Percentiles rank a stretch among this genome's conserved stretches.
Conservation (phyloP, 2,113 vertebrate species). For the Haliaeetus leucogaster region DNA sequence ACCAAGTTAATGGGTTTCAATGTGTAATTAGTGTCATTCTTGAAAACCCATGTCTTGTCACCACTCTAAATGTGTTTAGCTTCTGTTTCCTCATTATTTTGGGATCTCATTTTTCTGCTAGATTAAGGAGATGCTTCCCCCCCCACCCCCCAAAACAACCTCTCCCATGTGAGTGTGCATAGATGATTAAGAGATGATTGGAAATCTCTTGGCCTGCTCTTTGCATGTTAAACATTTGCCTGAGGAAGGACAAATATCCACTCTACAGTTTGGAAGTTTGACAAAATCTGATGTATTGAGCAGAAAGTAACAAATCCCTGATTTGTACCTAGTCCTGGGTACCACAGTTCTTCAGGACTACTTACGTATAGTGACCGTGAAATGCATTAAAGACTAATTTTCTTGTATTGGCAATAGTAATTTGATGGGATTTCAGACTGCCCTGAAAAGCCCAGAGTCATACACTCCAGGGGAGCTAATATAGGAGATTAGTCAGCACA, state of each 20-base stretch:
- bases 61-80: conserved; percentile 34
- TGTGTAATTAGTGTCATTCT: conserved; percentile 45
- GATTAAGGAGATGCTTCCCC: not conserved
- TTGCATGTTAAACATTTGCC: not conserved
- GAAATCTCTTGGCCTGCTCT: not conserved
- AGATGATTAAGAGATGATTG: conserved; percentile 14
- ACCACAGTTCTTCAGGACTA: not conserved
- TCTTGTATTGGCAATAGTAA: not conserved
- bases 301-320: not conserved
- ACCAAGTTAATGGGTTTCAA: conserved; percentile 25
- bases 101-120: not conserved
- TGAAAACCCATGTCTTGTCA: conserved; percentile 31
- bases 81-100: conserved; percentile 52
- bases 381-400: not conserved
- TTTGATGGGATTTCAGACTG: not conserved
- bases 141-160: accelerated
- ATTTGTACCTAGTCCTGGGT: not conserved
- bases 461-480: not conserved
- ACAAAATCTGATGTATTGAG: not conserved
- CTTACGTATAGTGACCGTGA: not conserved
- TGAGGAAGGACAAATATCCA: conserved; percentile 3
- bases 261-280: not conserved
- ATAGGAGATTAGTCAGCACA: not conserved
- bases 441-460: not conserved
- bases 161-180: not conserved